Base-by-base conservation (phyloP, 2,888 invertebrate species). In the Apocheima hispidaria region DNA sequence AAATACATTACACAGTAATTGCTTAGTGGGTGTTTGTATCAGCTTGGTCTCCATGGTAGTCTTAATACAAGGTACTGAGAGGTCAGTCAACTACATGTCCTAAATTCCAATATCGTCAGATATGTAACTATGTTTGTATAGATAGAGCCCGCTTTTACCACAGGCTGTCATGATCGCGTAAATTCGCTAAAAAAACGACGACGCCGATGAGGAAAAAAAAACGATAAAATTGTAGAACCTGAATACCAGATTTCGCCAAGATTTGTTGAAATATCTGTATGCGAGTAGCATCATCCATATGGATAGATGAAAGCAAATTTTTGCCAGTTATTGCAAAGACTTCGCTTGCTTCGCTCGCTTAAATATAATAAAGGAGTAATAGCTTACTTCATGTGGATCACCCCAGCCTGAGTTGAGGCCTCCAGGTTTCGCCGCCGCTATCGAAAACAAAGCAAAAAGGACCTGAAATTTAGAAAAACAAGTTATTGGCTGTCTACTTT, bases 341-440 rank as follows among this genome's bases (percentile, higher is more conserved):
- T n/a, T n/a, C n/a, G n/a, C n/a, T n/a, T n/a, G n/a, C n/a, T n/a
- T n/a, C n/a, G n/a, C n/a, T n/a, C n/a, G n/a, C n/a, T n/a, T n/a
- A n/a, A n/a, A n/a, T n/a, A n/a, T n/a, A n/a, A n/a, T n/a, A n/a
- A 23, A 41, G 6, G 3, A 23, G n/a, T 1, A 16, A 44, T 1
- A 14, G 4, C 60, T 69, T 28, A 63, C 57, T 54, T 69, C 66
- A 41, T 57, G 61, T 44, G 74, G 60, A 59, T 71, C 62, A 4
- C 63, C 81, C 81, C 83, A 87, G 33, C 74, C 78, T 21, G 78
- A 79, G 36, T 77, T 62, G 6, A 79, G 66, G 4, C 86, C 87
- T 1, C 84, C 89, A 0, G 90, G 91, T 64, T 81, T 88, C 58
- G 91, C 90, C 36, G 82, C 79, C 36, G 82, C 90, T 67, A 87